Conservation (phyloP, 2,888 invertebrate species). For the Rambutsinella grinnellia region DNA sequence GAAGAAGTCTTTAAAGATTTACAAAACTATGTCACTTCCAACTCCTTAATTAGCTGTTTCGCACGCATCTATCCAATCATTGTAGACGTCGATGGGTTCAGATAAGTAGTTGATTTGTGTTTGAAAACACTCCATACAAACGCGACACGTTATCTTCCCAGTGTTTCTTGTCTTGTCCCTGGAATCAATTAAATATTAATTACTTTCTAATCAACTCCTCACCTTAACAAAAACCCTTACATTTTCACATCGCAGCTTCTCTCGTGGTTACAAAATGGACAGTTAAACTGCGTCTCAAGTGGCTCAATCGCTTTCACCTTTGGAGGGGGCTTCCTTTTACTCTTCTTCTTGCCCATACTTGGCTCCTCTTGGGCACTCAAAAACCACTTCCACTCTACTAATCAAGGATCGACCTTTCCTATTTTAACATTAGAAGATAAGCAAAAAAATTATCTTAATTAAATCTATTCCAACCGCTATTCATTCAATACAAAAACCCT, state of each 20-base stretch:
- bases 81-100: conserved; percentile 98
- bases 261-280: conserved; percentile 99
- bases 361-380: too few relatives aligned
- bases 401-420: too few relatives aligned
- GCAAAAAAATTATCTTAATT: too few relatives aligned
- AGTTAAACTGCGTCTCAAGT: conserved; percentile 95
- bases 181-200: conserved; percentile 55
- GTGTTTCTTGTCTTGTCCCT: conserved; percentile 97
- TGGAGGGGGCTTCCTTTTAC: conserved; percentile 95
- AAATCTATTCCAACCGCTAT: too few relatives aligned
- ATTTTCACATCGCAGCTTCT: conserved; percentile 99
- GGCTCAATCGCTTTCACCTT: conserved; percentile 94
- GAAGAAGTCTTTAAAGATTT: too few relatives aligned
- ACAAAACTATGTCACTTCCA: too few relatives aligned
- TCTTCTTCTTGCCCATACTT: conserved; percentile 95
- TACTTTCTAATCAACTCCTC: too few relatives aligned
- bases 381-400: too few relatives aligned
- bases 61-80: conserved; percentile 99
- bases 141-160: conserved; percentile 93
- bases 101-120: conserved; percentile 95
- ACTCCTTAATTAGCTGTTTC: conserved; percentile 95
- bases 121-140: conserved; percentile 97
- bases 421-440: too few relatives aligned
- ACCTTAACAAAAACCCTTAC: conserved; percentile 80
- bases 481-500: too few relatives aligned